phyloP scores from a whole-genome alignment of 2,113 vertebrate genomes.

The Toxotes chatareus region DNA sequence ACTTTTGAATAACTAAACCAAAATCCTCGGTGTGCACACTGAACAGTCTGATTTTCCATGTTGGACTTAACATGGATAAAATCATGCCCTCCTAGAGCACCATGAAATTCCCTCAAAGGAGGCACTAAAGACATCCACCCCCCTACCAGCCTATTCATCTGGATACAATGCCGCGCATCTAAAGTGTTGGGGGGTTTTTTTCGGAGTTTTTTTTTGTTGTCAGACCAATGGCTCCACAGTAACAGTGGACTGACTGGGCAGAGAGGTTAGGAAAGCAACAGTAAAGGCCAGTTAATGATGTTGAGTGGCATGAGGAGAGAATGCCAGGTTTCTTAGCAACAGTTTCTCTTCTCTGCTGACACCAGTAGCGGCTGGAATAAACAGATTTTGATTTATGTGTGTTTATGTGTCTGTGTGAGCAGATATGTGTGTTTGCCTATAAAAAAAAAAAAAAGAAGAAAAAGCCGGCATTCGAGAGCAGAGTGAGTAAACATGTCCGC shows the following conservation, averaged over 20 bases:
- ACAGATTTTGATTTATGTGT: constrained; percentile 37
- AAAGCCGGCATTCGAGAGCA: no score
- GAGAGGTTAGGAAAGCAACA: constrained; percentile 66
- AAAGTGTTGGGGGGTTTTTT: not conserved
- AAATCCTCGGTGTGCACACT: constrained; percentile 20
- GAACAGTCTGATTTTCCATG: not conserved
- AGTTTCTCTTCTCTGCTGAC: constrained; percentile 57
- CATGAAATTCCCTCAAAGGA: constrained; percentile 22
- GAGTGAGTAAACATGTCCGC: no score
- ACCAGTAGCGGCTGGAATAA: constrained; percentile 52
- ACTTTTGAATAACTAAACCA: constrained; percentile 2
- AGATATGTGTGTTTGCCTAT: constrained; percentile 12
- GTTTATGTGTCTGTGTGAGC: constrained; percentile 15
- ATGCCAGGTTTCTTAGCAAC: constrained; percentile 81
- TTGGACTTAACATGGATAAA: constrained; percentile 4
- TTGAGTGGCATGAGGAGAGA: constrained; percentile 59
- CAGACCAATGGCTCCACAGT: constrained; percentile 9
- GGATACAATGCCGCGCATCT: constrained; percentile 30
- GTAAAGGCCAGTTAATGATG: constrained; percentile 78
- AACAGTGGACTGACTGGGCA: constrained; percentile 30
- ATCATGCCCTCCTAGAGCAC: not conserved
- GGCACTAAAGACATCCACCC: not conserved
- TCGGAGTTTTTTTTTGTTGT: no score
- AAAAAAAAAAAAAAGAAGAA: no score
- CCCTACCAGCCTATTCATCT: constrained; percentile 14